Percentiles rank a stretch among this genome's conserved stretches.
Evolutionary conservation across 1,140 invertebrate genomes (phyloP).

Genomic region (Schlechtendalia chinensis): DNA sequence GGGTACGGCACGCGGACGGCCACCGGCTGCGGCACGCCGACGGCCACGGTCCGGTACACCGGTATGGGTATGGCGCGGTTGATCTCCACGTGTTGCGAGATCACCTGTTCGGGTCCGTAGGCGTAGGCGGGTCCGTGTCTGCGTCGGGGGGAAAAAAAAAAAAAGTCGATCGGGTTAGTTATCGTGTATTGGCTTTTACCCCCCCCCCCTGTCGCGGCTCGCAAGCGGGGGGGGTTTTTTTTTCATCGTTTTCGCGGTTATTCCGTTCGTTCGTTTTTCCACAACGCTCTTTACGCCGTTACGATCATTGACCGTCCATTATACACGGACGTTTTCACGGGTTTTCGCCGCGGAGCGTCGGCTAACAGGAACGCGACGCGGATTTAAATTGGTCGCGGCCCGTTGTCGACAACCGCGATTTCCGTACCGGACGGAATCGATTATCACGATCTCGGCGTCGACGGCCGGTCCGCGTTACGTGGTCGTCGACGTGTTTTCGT

Average conservation of each 20-base stretch:
- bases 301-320: too few species aligned
- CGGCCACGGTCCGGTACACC: conserved; percentile 52
- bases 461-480: too few species aligned
- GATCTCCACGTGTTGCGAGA: conserved; percentile 52
- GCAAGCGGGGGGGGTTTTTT: too few species aligned
- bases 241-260: too few species aligned
- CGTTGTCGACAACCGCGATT: neutral
- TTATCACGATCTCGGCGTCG: too few species aligned
- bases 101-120: conserved; percentile 42
- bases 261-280: neutral
- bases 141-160: neutral
- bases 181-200: too few species aligned
- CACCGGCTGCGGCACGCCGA: conserved; percentile 52
- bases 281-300: neutral
- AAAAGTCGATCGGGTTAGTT: too few species aligned
- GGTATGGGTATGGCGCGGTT: conserved; percentile 52
- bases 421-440: conserved; percentile 17
- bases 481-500: too few species aligned
- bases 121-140: conserved; percentile 16
- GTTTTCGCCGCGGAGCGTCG: neutral
- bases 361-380: neutral
- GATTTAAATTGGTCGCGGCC: conserved; percentile 37
- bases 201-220: too few species aligned
- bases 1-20: conserved; percentile 52
- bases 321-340: conserved; percentile 16